phyloP scores from a whole-genome alignment of 2,797 vertebrate species.

The Clarias pachynema region DNA sequence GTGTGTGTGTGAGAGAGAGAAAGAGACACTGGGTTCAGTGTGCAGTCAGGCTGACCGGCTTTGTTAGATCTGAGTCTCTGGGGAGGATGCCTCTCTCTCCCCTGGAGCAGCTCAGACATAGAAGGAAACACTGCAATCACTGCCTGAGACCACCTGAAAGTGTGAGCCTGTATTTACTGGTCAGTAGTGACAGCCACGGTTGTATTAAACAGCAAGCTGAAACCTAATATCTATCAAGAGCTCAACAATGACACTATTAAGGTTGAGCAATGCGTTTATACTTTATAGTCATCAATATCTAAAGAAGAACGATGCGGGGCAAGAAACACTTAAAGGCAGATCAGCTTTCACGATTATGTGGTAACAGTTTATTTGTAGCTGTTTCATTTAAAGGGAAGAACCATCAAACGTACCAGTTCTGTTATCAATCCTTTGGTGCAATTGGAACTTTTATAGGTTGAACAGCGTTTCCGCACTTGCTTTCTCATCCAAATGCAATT shows the following conservation, averaged over 20 bases:
- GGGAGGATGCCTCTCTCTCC: conserved; percentile 40
- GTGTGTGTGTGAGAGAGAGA: not conserved
- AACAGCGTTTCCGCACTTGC: not conserved
- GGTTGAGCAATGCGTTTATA: not conserved
- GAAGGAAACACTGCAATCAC: conserved; percentile 44
- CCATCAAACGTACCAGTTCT: not conserved
- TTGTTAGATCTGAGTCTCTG: conserved; percentile 41
- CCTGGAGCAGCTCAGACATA: conserved; percentile 42
- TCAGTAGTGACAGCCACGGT: not conserved
- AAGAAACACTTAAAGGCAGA: conserved; percentile 5
- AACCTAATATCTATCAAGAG: conserved; percentile 4
- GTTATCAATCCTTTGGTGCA: not conserved
- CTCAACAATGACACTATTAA: not conserved
- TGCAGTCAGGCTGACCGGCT: conserved; percentile 41
- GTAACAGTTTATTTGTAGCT: not conserved
- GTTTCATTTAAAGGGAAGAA: not conserved
- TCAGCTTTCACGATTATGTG: not conserved
- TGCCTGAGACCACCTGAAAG: conserved; percentile 37
- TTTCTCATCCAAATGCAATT: not conserved
- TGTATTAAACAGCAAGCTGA: not conserved
- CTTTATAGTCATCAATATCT: not conserved
- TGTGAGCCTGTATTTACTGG: conserved; percentile 23
- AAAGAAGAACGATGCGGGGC: not conserved
- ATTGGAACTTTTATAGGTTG: not conserved
- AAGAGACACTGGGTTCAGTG: conserved; percentile 44